A percentile compares a stretch with the other conserved stretches of the same genome.
Evolutionary conservation across 2,888 invertebrate genomes (phyloP).

Genomic region (Caenorhabditis wallacei): DNA sequence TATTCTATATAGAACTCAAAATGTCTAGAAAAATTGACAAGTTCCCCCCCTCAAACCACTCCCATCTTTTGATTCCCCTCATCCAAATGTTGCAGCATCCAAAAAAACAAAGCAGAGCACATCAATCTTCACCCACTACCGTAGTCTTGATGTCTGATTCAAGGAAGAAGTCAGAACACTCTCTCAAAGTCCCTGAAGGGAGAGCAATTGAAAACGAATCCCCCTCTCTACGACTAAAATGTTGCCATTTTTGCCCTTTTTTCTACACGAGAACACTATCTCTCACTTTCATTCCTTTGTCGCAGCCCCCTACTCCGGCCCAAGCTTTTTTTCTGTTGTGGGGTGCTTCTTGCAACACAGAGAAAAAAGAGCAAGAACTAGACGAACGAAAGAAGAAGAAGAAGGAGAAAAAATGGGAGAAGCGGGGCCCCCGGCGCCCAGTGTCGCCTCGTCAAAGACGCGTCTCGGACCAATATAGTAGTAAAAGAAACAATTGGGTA

Average conservation of each 20-base stretch:
- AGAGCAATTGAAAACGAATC: constrained; percentile 63
- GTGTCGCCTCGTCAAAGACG: constrained; percentile 23
- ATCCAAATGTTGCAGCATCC: constrained; percentile 25
- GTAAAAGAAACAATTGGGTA: constrained; percentile 63
- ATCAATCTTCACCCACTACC: constrained; percentile 52
- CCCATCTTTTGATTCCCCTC: constrained; percentile 31
- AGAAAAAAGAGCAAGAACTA: constrained; percentile 51
- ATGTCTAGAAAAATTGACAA: not conserved
- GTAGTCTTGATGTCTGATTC: constrained; percentile 35
- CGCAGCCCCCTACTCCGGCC: too few relatives aligned
- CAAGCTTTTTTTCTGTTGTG: constrained; percentile 42
- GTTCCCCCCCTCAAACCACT: not conserved
- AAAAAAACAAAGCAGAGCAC: constrained; percentile 11
- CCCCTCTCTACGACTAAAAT: constrained; percentile 5
- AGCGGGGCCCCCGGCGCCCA: constrained; percentile 31
- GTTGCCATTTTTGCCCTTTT: constrained; percentile 63
- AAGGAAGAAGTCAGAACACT: not conserved
- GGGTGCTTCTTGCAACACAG: constrained; percentile 34
- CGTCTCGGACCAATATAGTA: constrained; percentile 46
- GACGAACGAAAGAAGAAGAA: not conserved
- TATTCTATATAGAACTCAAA: too few relatives aligned
- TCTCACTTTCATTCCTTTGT: constrained; percentile 27
- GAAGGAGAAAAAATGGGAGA: constrained; percentile 21
- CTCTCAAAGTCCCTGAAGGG: constrained; percentile 47
- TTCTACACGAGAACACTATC: constrained; percentile 29